phyloP scores from a whole-genome alignment of 2,797 vertebrate genomes.

The Pseudopleuronectes americanus region DNA sequence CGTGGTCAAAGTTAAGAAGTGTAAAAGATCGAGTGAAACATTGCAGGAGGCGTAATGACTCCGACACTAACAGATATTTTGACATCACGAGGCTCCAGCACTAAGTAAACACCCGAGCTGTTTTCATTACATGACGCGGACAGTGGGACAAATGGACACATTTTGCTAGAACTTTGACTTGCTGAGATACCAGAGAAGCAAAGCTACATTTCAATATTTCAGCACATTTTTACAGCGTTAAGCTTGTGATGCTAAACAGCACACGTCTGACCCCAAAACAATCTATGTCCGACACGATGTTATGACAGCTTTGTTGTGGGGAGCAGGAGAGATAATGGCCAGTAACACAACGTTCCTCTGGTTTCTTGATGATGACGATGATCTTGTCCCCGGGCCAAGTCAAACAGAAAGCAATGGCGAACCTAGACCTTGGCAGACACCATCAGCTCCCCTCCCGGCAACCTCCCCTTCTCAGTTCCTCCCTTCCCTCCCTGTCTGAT shows the following conservation, averaged over 20 bases:
- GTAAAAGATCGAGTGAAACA: conserved; percentile 9
- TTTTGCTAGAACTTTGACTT: conserved; percentile 1
- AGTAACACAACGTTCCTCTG: conserved; percentile 28
- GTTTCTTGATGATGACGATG: conserved; percentile 45
- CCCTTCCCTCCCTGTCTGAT: conserved; percentile 60
- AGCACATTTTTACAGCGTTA: conserved; percentile 16
- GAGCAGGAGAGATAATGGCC: conserved; percentile 37
- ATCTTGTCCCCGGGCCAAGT: conserved; percentile 68
- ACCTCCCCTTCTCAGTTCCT: conserved; percentile 53
- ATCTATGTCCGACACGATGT: conserved; percentile 51
- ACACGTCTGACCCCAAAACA: conserved; percentile 31
- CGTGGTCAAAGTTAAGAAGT: conserved; percentile 8
- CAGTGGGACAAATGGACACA: conserved; percentile 4
- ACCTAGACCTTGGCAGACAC: conserved; percentile 69
- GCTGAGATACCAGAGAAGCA: conserved; percentile 6
- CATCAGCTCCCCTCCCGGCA: conserved; percentile 38
- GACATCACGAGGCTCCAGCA: background rate
- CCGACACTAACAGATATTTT: conserved; percentile 7
- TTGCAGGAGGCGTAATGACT: conserved; percentile 5
- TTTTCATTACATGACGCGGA: background rate
- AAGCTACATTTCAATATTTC: background rate
- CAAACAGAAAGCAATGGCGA: conserved; percentile 72
- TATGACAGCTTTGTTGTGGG: conserved; percentile 52
- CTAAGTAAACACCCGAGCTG: conserved; percentile 3
- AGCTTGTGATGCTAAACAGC: conserved; percentile 36